These are phyloP conservation scores for Monochamus alternatus DNA, from an alignment of 2,888 invertebrate genomes.

Conservation along the genomic window DNA sequence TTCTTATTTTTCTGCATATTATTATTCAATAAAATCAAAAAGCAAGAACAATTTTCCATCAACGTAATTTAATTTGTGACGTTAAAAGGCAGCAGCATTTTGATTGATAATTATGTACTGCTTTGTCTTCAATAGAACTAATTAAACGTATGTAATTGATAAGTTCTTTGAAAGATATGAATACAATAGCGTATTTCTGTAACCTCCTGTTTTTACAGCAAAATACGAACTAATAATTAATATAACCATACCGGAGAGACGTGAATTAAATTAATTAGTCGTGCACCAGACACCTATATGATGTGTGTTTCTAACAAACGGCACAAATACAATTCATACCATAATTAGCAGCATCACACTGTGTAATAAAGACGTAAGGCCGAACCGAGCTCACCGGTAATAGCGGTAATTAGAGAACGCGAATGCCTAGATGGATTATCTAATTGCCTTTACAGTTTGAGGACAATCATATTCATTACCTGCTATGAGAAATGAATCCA, in stretches of 20 bases:
- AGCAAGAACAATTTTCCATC: too few relatives aligned
- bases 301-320: constrained; percentile 20
- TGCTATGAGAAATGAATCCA: constrained; percentile 8
- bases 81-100: too few relatives aligned
- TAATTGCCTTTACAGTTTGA: constrained; percentile 33
- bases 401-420: constrained; percentile 17
- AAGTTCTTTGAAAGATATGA: too few relatives aligned
- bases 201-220: too few relatives aligned
- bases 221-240: too few relatives aligned
- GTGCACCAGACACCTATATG: constrained; percentile 11
- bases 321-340: constrained; percentile 14
- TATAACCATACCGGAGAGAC: not conserved
- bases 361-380: constrained; percentile 18
- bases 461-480: not conserved
- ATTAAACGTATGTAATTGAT: too few relatives aligned
- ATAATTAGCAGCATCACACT: constrained; percentile 28
- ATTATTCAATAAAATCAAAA: too few relatives aligned
- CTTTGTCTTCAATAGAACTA: too few relatives aligned
- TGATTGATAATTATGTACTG: too few relatives aligned
- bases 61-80: too few relatives aligned
- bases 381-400: constrained; percentile 6
- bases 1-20: too few relatives aligned
- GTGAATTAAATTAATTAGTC: constrained; percentile 14
- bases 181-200: too few relatives aligned
- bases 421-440: constrained; percentile 26